Conservation (phyloP, 1,140 invertebrate species). For the Drosophila hydei region DNA sequence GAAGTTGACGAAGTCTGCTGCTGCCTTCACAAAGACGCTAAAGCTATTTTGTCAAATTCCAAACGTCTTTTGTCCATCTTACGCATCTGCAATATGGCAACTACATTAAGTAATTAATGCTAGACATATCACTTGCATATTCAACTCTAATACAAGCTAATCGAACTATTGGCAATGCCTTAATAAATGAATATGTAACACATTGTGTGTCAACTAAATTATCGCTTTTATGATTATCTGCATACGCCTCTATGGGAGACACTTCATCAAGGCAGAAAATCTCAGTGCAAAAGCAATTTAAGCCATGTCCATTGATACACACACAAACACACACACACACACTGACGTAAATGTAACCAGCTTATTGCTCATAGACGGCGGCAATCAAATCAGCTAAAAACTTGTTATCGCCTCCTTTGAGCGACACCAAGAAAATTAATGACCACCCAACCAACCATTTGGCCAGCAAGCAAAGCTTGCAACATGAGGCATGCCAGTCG, state of each 20-base stretch:
- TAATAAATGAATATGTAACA: neutral
- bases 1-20: no score
- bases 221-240: constrained; percentile 11
- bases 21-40: no score
- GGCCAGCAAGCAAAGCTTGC: neutral
- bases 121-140: neutral
- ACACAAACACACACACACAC: neutral
- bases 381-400: constrained; percentile 79
- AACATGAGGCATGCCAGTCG: constrained; percentile 7
- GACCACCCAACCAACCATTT: constrained; percentile 37
- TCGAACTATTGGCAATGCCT: neutral
- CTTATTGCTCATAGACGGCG: constrained; percentile 69
- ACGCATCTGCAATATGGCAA: no score
- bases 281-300: constrained; percentile 43
- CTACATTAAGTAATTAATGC: neutral
- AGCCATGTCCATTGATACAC: constrained; percentile 19
- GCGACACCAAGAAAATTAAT: constrained; percentile 80
- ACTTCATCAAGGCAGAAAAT: constrained; percentile 37
- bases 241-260: constrained; percentile 5
- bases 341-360: constrained; percentile 46
- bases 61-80: no score
- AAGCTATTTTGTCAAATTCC: no score
- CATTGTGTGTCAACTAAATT: constrained; percentile 20
- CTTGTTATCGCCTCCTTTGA: constrained; percentile 82
- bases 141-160: neutral